Percentiles rank a stretch among this genome's conserved stretches.
These are phyloP conservation scores for Thereva nobilitata DNA, from an alignment of 2,888 invertebrate genomes.

Conservation along the genomic window DNA sequence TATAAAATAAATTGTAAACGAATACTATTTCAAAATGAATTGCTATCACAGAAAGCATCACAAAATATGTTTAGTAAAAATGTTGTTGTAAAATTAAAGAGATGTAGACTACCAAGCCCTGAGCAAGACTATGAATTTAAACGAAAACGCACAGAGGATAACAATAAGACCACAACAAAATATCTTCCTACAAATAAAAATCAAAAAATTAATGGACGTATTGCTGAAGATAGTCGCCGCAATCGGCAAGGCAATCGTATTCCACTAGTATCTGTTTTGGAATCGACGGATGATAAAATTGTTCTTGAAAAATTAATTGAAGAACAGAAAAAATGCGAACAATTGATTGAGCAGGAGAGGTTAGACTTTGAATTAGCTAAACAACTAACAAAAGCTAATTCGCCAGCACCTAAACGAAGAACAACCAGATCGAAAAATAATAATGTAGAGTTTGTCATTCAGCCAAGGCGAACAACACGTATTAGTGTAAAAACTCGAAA, in stretches of 20 bases:
- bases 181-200: not conserved
- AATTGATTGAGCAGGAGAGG: slow-evolving; percentile 35
- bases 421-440: not conserved
- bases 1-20: not conserved
- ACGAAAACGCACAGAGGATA: not conserved
- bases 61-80: not conserved
- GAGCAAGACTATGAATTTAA: not conserved
- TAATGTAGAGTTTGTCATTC: slow-evolving; percentile 5
- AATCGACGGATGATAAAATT: not conserved
- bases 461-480: slow-evolving; percentile 17
- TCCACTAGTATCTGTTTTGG: not conserved
- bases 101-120: slow-evolving; percentile 2
- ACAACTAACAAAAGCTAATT: slow-evolving; percentile 8
- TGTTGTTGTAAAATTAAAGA: slow-evolving; percentile 22
- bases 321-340: slow-evolving; percentile 36
- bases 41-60: not conserved
- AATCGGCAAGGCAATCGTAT: not conserved
- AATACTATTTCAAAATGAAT: not conserved
- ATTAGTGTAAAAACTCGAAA: too few relatives aligned
- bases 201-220: slow-evolving; percentile 2
- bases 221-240: not conserved
- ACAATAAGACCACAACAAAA: not conserved
- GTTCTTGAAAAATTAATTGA: slow-evolving; percentile 18
- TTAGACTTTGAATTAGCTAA: slow-evolving; percentile 39
- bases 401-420: not conserved